These are phyloP conservation scores for Clarias macrocephalus DNA, from an alignment of 2,113 vertebrate genomes.

Conservation along the genomic window DNA sequence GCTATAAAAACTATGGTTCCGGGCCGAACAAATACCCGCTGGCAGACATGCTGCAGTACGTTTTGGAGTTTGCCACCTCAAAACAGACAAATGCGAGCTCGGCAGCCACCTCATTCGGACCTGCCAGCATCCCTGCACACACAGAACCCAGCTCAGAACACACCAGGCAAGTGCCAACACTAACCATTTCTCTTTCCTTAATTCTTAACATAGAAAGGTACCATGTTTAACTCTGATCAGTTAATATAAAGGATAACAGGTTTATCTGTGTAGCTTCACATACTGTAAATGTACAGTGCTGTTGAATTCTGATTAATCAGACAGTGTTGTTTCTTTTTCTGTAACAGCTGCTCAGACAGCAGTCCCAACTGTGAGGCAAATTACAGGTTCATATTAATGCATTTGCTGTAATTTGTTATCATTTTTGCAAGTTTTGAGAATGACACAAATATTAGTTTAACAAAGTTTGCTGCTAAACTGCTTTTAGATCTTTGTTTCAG, in stretches of 20 bases:
- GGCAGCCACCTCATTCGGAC: slow-evolving; percentile 50
- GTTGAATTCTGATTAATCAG: background rate
- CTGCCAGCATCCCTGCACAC: slow-evolving; percentile 24
- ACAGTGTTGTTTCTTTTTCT: background rate
- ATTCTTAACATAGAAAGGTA: background rate
- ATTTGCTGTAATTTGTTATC: background rate
- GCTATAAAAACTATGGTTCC: slow-evolving; percentile 90
- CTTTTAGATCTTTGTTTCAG: too few species aligned
- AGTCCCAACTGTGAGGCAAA: background rate
- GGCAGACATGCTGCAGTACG: slow-evolving; percentile 90
- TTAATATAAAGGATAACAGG: background rate
- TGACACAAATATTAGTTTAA: too few species aligned
- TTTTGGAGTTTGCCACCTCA: slow-evolving; percentile 87
- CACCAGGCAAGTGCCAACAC: slow-evolving; percentile 58
- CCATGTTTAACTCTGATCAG: background rate
- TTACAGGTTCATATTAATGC: background rate
- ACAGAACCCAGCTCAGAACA: slow-evolving; percentile 59
- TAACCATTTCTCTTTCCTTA: background rate
- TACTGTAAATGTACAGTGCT: background rate
- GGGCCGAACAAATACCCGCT: slow-evolving; percentile 85
- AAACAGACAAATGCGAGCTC: slow-evolving; percentile 65
- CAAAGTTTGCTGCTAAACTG: too few species aligned
- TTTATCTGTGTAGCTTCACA: background rate
- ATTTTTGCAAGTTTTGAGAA: too few species aligned
- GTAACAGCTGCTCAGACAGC: background rate